These are phyloP conservation scores for Taxidea taxus DNA, from an alignment of 2,113 vertebrate species.

Conservation along the genomic window DNA sequence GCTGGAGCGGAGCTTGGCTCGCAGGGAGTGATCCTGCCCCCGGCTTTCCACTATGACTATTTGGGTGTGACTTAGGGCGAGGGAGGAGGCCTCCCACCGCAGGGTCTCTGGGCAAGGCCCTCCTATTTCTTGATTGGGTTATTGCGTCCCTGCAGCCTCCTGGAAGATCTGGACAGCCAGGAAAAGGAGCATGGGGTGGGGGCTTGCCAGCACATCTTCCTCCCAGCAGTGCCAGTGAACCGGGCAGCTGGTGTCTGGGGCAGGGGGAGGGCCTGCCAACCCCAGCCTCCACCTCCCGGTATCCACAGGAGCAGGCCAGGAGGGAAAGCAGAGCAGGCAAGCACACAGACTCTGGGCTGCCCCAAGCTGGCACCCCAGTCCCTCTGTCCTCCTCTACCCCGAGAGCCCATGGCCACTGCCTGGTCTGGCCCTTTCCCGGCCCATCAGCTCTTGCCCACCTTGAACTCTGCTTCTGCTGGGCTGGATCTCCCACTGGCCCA, in stretches of 20 bases:
- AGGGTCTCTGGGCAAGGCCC: background rate
- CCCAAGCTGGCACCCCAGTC: background rate
- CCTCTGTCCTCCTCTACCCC: no score
- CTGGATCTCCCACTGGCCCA: background rate
- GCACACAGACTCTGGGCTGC: background rate
- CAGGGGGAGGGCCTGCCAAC: background rate
- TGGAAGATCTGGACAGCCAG: background rate
- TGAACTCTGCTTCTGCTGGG: background rate
- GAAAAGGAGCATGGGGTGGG: no score
- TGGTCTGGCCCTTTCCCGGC: background rate
- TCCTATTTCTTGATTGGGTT: background rate
- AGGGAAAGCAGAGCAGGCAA: rapidly evolving
- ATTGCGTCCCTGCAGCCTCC: rapidly evolving
- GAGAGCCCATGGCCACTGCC: background rate
- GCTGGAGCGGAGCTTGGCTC: background rate
- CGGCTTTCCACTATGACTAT: background rate
- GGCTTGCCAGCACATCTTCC: background rate
- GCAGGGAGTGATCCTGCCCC: background rate
- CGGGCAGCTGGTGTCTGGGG: background rate
- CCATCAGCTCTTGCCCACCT: background rate
- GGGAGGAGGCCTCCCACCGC: background rate
- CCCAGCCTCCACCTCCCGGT: background rate
- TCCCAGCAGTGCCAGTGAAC: background rate
- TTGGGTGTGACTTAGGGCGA: background rate
- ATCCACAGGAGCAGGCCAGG: background rate